A percentile compares a stretch with the other conserved stretches of the same genome.
Evolutionary conservation across 2,113 vertebrate genomes (phyloP).

Genomic region (Equus przewalskii): DNA sequence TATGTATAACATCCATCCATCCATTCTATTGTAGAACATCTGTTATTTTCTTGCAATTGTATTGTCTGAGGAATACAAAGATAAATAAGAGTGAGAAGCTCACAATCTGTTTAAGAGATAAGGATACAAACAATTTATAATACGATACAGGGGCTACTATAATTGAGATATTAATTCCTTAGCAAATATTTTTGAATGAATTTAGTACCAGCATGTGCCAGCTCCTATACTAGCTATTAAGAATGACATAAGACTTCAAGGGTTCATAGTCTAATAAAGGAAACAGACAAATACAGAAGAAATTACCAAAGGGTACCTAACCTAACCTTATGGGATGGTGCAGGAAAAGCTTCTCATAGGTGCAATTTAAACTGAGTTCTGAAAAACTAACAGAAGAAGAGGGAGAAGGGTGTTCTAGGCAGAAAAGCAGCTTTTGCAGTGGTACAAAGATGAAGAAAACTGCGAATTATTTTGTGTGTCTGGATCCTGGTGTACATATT

Average conservation of each 20-base stretch:
- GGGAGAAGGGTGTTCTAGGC: neutral
- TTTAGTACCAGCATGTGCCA: neutral
- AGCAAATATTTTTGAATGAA: neutral
- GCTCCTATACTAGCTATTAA: neutral
- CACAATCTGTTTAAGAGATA: neutral
- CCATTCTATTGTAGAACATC: neutral
- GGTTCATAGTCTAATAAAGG: neutral
- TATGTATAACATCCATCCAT: neutral
- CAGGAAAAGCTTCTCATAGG: neutral
- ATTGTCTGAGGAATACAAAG: neutral
- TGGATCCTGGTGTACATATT: neutral
- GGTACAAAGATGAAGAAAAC: neutral
- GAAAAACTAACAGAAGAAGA: neutral
- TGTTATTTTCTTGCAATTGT: neutral
- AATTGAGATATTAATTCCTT: neutral
- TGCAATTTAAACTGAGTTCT: neutral
- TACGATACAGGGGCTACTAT: neutral
- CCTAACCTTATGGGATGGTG: neutral
- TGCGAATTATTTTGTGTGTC: neutral
- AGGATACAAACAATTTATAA: neutral
- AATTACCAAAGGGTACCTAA: neutral
- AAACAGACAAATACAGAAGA: slow-evolving; percentile 31
- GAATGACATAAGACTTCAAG: neutral
- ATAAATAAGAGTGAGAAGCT: neutral
- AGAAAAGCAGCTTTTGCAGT: slow-evolving; percentile 30